Conservation (phyloP, 2,113 vertebrate genomes). For the Neogobius melanostomus region DNA sequence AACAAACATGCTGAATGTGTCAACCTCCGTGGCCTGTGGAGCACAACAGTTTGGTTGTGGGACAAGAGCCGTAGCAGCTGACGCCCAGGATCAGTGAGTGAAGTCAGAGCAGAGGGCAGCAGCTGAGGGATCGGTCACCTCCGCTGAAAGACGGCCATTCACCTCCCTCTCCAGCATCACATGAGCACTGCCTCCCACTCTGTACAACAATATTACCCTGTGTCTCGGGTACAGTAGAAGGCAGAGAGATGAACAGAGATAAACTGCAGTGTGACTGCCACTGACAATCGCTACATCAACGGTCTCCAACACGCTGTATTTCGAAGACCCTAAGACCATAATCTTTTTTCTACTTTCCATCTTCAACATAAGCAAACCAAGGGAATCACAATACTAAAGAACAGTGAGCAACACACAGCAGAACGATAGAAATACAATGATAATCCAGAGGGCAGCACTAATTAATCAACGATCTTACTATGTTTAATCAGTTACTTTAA, state of each 20-base stretch:
- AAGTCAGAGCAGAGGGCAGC: slow-evolving; percentile 54
- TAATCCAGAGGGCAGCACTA: no score
- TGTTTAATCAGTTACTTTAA: no score
- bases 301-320: background rate
- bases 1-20: slow-evolving; percentile 16
- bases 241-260: slow-evolving; percentile 23
- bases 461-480: no score
- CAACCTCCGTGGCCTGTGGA: background rate
- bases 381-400: background rate
- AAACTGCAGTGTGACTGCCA: slow-evolving; percentile 54
- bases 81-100: slow-evolving; percentile 46
- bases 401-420: background rate
- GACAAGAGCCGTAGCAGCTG: slow-evolving; percentile 50
- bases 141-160: slow-evolving; percentile 70
- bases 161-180: slow-evolving; percentile 60
- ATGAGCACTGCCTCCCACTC: slow-evolving; percentile 67
- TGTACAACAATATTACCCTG: slow-evolving; percentile 57
- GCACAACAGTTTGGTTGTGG: slow-evolving; percentile 23
- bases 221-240: slow-evolving; percentile 53
- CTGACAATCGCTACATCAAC: background rate
- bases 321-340: background rate
- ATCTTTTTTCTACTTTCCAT: background rate
- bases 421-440: no score
- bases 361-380: background rate
- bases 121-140: slow-evolving; percentile 42